phyloP scores from a whole-genome alignment of 2,888 invertebrate species.

The Xestia rhomboidea region DNA sequence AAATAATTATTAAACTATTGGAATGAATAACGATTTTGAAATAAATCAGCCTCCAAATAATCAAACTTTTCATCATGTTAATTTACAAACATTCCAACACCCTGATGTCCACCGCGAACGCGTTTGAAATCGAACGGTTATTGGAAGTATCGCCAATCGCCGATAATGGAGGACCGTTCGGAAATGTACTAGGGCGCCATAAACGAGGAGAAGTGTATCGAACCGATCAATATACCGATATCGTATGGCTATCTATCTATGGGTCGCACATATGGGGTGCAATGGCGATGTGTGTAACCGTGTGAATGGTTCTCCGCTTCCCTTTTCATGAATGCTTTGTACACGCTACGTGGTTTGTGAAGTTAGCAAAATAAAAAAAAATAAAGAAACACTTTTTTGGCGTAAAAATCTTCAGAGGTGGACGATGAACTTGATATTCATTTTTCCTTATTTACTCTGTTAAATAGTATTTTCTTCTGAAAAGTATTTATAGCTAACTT shows the following conservation, averaged over 20 bases:
- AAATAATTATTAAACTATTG: background rate
- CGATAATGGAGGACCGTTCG: conserved; percentile 89
- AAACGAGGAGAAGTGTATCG: conserved; percentile 76
- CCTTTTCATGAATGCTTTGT: conserved; percentile 41
- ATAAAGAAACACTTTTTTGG: too few relatives aligned
- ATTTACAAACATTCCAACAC: background rate
- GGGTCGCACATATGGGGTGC: conserved; percentile 50
- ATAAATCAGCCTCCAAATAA: background rate
- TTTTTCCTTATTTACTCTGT: conserved; percentile 9
- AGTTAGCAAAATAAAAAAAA: background rate
- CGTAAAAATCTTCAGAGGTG: background rate
- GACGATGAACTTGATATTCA: background rate
- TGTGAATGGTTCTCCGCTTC: conserved; percentile 26
- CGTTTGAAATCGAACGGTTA: conserved; percentile 61
- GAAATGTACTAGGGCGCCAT: conserved; percentile 85
- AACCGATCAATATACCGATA: conserved; percentile 85
- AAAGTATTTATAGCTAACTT: conserved; percentile 31
- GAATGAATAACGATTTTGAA: background rate
- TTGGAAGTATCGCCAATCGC: conserved; percentile 85
- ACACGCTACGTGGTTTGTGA: background rate
- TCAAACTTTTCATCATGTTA: background rate
- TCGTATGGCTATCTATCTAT: conserved; percentile 63
- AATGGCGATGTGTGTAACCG: conserved; percentile 31
- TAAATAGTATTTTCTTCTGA: background rate
- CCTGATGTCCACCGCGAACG: background rate